A percentile compares a stretch with the other conserved stretches of the same genome.
These are phyloP conservation scores for sheep (Ovis aries) DNA, from an alignment of 2,113 vertebrate species.

Conservation along the genomic window ARS-UI_Ramb_v3.0 NC_056080.1:12695001-12695500, in stretches of 20 bases:
- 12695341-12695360: neutral
- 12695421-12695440: neutral
- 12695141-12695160: neutral
- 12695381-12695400: neutral
- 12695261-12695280: neutral
- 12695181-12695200: neutral
- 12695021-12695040: neutral
- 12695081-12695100: neutral
- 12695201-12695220: neutral
- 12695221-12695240: neutral
- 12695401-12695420: neutral
- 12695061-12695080: neutral
- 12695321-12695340: neutral
- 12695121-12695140: neutral
- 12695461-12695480: neutral
- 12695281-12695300: neutral
- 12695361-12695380: neutral
- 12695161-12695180: neutral
- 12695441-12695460: neutral
- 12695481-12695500: neutral
- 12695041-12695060: neutral
- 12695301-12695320: constrained; percentile 4
- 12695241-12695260: neutral
- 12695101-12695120: neutral
- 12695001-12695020: too few relatives aligned